Conservation (phyloP, 2,113 vertebrate species). For the Microcebus tavaratra region DNA sequence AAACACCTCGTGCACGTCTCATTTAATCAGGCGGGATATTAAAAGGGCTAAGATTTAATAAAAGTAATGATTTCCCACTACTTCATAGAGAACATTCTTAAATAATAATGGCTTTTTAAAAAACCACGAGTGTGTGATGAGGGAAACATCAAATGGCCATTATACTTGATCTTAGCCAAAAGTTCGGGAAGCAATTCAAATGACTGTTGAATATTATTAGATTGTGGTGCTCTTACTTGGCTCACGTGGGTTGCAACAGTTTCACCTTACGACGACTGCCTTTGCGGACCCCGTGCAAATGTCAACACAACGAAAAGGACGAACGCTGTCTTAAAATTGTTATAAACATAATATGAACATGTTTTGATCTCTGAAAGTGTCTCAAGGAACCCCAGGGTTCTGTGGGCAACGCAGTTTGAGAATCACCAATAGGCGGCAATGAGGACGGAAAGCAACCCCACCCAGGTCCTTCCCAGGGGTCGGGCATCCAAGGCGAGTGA, state of each 20-base stretch:
- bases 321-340: neutral
- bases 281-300: neutral
- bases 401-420: no score
- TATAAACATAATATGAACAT: neutral
- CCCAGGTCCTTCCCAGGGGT: rapidly evolving
- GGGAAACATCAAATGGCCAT: neutral
- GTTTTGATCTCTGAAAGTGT: neutral
- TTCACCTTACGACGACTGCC: neutral
- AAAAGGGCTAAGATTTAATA: constrained; percentile 1
- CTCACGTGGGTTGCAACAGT: no score
- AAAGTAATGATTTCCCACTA: neutral
- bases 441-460: rapidly evolving
- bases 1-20: neutral
- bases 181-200: no score
- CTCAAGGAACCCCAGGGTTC: neutral
- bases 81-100: neutral
- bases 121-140: neutral
- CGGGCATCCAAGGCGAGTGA: rapidly evolving
- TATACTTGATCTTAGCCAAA: no score
- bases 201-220: no score
- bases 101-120: neutral
- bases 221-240: neutral
- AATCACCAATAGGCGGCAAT: rapidly evolving
- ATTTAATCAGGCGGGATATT: neutral
- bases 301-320: neutral